Base-by-base conservation (phyloP, 2,888 invertebrate genomes). In the Dasypogon diadema region DNA sequence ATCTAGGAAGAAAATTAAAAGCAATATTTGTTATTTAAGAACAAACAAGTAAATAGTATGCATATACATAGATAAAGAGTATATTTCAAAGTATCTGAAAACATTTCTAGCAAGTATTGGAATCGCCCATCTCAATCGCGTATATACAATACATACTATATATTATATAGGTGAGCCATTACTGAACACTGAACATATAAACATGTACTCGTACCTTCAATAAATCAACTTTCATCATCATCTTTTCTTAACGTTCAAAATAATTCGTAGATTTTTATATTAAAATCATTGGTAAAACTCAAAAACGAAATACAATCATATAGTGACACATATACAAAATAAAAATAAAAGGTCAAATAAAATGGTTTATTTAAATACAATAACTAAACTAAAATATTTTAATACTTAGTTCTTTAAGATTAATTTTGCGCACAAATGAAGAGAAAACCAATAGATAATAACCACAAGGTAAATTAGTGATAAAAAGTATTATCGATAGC, bases 1-100 rank as follows among this genome's bases (percentile, higher is more conserved):
- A 81, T 79, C 79, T 75, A 79, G 77, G 76, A 80, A 78, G 79
- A 75, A 82, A 80, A 79, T 63, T 77, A 77, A 63, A 77, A 78
- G 78, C 78, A 77, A 76, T 78, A 76, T 76, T 76, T 76, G 76
- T 77, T 77, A 76, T 70, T 75, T 76, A 72, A 76, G 56, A 74
- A 55, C 46, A 75, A 68, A 74, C 26, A 74, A 77, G 54, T 70
- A 51, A 70, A 70, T 30, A 70, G 70, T 54, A 54, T 34, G 70
- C 22, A 54, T 70, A 70, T 24, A 51, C 30, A 55, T 21, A 73
- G 42, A 72, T 75, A 77, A 77, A 51, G 10, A 26, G 30, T 73
- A 55, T 63, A 76, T 63, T 42, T 76, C 73, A 37, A 74, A 30
- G 63, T 75, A 75, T 51, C 18, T 55, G 18, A 21, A 55, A 73